These are phyloP conservation scores for Tetrapedia diversipes DNA, from an alignment of 2,888 invertebrate species.

Conservation along the genomic window DNA sequence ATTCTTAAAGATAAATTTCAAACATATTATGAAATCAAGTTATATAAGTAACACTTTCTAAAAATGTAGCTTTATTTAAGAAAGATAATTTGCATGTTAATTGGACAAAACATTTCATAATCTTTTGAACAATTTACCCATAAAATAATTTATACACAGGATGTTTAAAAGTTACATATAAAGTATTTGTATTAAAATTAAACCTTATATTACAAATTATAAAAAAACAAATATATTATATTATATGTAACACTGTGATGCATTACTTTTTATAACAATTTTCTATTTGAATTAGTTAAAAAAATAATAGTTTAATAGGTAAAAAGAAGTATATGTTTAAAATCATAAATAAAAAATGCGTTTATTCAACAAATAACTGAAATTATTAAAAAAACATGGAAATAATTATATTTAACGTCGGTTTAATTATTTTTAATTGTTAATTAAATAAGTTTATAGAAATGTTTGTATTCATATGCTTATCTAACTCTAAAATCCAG, in stretches of 20 bases:
- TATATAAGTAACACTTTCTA: background rate
- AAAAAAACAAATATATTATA: background rate
- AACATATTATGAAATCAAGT: conserved; percentile 12
- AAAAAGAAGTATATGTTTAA: background rate
- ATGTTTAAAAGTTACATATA: no score
- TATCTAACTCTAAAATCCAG: conserved; percentile 1
- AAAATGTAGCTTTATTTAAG: background rate
- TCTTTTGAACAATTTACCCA: background rate
- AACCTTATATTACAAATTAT: background rate
- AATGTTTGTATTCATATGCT: conserved; percentile 6
- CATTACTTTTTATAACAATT: background rate
- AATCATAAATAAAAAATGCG: background rate
- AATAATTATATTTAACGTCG: conserved; percentile 29
- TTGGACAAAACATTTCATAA: background rate
- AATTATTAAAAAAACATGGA: background rate
- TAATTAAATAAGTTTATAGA: background rate
- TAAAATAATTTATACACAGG: no score
- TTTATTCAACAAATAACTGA: background rate
- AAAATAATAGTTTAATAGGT: background rate
- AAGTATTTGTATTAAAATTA: background rate
- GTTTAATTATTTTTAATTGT: background rate
- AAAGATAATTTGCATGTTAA: background rate
- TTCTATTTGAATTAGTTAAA: background rate
- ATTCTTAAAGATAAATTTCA: background rate
- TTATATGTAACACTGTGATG: background rate